Conservation (phyloP, 2,113 vertebrate genomes). For the Pachypanchax playfairii region DNA sequence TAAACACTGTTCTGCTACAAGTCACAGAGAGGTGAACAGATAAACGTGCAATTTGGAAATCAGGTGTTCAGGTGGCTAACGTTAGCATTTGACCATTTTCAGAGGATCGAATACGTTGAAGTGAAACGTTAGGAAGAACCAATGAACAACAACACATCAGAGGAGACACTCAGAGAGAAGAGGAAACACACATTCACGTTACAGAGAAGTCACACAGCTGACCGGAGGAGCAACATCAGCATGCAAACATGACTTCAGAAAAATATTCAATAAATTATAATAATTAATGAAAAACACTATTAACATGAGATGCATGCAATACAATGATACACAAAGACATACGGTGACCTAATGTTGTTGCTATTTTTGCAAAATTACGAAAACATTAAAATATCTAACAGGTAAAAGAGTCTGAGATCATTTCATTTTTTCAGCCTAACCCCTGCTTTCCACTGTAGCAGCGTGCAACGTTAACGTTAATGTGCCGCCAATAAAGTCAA, state of each 20-base stretch:
- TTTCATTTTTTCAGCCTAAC: too few relatives aligned
- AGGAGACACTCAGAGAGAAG: slow-evolving; percentile 76
- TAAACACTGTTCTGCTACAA: slow-evolving; percentile 22
- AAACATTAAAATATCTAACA: too few relatives aligned
- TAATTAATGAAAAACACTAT: slow-evolving; percentile 10
- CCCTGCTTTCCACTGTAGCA: too few relatives aligned
- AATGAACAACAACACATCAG: slow-evolving; percentile 77
- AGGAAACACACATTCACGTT: slow-evolving; percentile 57
- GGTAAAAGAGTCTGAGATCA: too few relatives aligned
- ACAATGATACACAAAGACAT: too few relatives aligned
- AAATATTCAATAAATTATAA: neutral
- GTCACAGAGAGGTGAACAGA: slow-evolving; percentile 35
- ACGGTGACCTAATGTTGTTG: too few relatives aligned
- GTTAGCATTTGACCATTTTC: too few relatives aligned
- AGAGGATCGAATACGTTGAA: slow-evolving; percentile 29
- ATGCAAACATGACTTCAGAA: slow-evolving; percentile 6
- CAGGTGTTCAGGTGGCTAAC: neutral
- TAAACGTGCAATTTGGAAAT: slow-evolving; percentile 5
- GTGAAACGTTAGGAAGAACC: slow-evolving; percentile 40
- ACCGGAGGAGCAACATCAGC: slow-evolving; percentile 21
- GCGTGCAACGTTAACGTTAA: too few relatives aligned
- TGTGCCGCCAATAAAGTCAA: too few relatives aligned
- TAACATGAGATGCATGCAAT: neutral
- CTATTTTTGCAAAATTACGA: too few relatives aligned
- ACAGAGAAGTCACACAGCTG: slow-evolving; percentile 23